These are phyloP conservation scores for Ochropacha duplaris DNA, from an alignment of 2,888 invertebrate genomes.

Conservation along the genomic window DNA sequence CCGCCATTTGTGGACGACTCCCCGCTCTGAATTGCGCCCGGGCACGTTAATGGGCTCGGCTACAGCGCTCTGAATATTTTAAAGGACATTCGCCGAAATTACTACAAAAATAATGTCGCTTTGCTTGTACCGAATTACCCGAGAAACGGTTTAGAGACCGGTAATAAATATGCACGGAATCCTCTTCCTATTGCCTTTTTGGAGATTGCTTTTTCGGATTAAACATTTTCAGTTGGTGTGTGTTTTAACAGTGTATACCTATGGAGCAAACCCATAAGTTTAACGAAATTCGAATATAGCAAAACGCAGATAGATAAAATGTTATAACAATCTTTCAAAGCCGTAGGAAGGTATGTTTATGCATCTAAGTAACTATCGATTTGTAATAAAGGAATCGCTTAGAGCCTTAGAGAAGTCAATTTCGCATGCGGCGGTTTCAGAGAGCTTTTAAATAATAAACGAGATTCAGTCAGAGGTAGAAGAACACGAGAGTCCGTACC, in stretches of 20 bases:
- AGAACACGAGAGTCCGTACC: slow-evolving; percentile 46
- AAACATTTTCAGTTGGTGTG: slow-evolving; percentile 54
- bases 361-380: slow-evolving; percentile 30
- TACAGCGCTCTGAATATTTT: slow-evolving; percentile 81
- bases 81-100: slow-evolving; percentile 82
- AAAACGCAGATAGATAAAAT: not conserved
- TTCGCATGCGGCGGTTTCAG: slow-evolving; percentile 59
- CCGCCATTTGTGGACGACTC: slow-evolving; percentile 79
- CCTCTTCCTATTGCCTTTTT: slow-evolving; percentile 74
- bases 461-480: slow-evolving; percentile 68
- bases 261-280: too few species aligned
- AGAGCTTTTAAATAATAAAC: slow-evolving; percentile 73
- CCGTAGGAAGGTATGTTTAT: slow-evolving; percentile 27
- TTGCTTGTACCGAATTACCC: slow-evolving; percentile 80
- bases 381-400: slow-evolving; percentile 53
- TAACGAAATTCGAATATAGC: too few species aligned
- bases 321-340: slow-evolving; percentile 13
- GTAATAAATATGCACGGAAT: slow-evolving; percentile 78
- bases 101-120: slow-evolving; percentile 83
- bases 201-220: slow-evolving; percentile 74
- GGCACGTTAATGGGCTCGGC: slow-evolving; percentile 79
- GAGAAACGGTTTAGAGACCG: slow-evolving; percentile 77
- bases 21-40: slow-evolving; percentile 75
- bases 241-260: slow-evolving; percentile 16
- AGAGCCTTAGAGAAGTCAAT: slow-evolving; percentile 50